Conservation (phyloP, 37 sponge, comb jelly and placozoan species). For the Halichondria panicea region DNA sequence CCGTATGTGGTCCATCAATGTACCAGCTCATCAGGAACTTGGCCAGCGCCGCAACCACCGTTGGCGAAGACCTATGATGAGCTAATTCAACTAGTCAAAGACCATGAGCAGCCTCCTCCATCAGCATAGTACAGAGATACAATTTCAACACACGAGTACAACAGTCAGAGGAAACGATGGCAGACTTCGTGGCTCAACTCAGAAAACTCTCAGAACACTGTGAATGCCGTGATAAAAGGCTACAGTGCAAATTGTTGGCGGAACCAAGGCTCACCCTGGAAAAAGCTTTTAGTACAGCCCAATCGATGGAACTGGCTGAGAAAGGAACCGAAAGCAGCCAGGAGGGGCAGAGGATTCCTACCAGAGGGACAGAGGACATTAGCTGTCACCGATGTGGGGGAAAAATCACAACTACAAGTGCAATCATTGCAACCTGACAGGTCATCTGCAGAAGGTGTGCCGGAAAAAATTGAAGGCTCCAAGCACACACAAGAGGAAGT, state of each 20-base stretch:
- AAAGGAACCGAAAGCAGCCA: neutral
- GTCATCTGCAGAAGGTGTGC: no score
- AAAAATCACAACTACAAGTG: no score
- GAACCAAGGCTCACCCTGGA: neutral
- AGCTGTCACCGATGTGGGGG: no score
- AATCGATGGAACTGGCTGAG: slow-evolving; percentile 1
- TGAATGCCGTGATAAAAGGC: neutral
- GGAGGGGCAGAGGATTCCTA: no score
- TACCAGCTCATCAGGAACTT: no score
- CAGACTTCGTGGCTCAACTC: slow-evolving; percentile 1
- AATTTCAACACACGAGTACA: slow-evolving; percentile 5
- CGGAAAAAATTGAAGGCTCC: neutral
- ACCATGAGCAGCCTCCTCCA: slow-evolving; percentile 1
- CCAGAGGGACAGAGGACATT: no score
- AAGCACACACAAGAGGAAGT: neutral
- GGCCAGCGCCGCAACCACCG: neutral
- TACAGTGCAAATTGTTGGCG: neutral
- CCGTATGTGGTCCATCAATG: neutral
- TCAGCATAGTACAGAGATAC: slow-evolving; percentile 7
- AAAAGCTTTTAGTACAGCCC: neutral
- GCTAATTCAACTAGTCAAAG: slow-evolving; percentile 1
- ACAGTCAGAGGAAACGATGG: neutral
- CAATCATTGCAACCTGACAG: no score
- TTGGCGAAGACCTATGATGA: neutral
- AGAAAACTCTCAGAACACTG: slow-evolving; percentile 14